Base-by-base conservation (phyloP, 2,888 invertebrate genomes). In the Lordiphosa andalusiaca region DNA sequence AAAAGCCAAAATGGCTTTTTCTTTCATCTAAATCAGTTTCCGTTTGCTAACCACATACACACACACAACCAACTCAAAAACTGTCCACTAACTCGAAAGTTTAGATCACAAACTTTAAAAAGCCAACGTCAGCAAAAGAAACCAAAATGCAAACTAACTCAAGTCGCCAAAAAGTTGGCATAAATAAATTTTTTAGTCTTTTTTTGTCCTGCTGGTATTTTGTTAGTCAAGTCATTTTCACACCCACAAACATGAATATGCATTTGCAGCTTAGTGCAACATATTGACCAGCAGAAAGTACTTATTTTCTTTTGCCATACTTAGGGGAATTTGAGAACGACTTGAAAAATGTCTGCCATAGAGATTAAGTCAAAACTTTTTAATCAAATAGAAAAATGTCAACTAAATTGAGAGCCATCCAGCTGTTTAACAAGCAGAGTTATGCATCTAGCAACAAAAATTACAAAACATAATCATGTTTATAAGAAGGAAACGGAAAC, bases 81-180 rank as follows among this genome's bases (percentile, higher is more conserved):
- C 56, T 80, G 68, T 84, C 68, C 61, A 52, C 47, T 50, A 55
- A 51, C 57, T 58, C 38, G 44, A 80, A 81, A 73, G 62, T 84
- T 77, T 38, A 35, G 51, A 48, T 39, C 19, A 19, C n/a, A 50
- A 84, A 67, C 71, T 83, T 58, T 55, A 57, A 30, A 47, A 35
- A 49, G 59, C 38, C 47, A 48, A 58, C 57, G 55, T 63, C 65
- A 70, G 55, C 64, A 36, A 47, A 47, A 36, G 30, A 51, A 44
- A 35, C 47, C 38, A 48, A 60, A 61, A 63, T 62, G 57, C 71
- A 61, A 49, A 48, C 36, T 53, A 58, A 73, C 59, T 53, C 53
- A 30, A 44, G 44, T 44, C 44, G 44, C 44, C 33, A 44, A 44
- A 33, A 44, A 44, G 44, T 44, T 46, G 39, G n/a, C 42, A 51